Base-by-base conservation (phyloP, 1,140 invertebrate species). In the Solenopsis invicta region DNA sequence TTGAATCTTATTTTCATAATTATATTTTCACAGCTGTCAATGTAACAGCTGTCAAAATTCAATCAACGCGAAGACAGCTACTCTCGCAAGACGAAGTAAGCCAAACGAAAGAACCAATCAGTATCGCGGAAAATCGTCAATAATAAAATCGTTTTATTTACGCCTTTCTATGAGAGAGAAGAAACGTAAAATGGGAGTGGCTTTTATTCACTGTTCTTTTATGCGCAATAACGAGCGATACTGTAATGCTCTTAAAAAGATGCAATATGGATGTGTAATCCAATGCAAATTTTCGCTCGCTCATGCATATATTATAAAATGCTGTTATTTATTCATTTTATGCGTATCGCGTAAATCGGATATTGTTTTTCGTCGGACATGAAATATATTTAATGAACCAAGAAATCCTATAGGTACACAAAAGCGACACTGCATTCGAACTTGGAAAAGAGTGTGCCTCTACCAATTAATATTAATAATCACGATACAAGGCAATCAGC, bases 401-500 rank as follows among this genome's bases (percentile, higher is more conserved):
- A 75, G 54, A 84, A 75, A 84, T 50, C 50, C 18, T 34, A 48
- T 56, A 41, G 64, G 12, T 67, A 52, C 13, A 61, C 13, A 48
- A 75, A 41, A 62, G 24, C 29, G 8, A 75, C 29, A 24, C n/a
- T 12, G 48, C 10, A 18, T 37, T 54, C 34, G n/a, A 8, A 21
- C 61, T 59, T 1, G 4, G 12, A 16, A 18, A 61, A 37, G 18
- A 48, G 29, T 61, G 4, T 48, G 21, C 13, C n/a, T 1, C 18
- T 48, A 72, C 2, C 18, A 82, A 84, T 84, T 75, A 84, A 84
- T 84, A 75, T 84, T 75, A 62, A 84, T 84, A 74, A 61, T 41
- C 61, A 5, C 34, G 48, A 52, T 48, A 50, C 16, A 56, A 37
- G 66, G 54, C 59, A 59, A 82, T 84, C 54, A 45, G 13, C 24